Base-by-base conservation (phyloP, 2,113 vertebrate genomes). In the Etia nguti region DNA sequence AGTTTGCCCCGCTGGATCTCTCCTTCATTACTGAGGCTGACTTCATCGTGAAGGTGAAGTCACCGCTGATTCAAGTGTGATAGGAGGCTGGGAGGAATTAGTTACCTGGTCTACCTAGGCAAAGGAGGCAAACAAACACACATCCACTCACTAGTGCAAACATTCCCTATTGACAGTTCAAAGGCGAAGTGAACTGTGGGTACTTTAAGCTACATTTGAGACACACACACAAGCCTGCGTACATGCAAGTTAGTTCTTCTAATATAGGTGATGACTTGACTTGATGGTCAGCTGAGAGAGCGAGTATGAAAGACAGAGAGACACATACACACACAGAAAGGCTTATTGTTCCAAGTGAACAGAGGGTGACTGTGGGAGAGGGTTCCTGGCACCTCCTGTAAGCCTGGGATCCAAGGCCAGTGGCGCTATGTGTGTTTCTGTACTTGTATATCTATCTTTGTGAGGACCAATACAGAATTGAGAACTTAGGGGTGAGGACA, bases 21-120 rank as follows among this genome's bases (percentile, higher is more conserved):
- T 41, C 82, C 70, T 89, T 92, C 90, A 95, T 96, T 95, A 96
- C 90, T 75, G 88, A 96, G 93, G 94, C 95, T 97, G 95, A 97
- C 94, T 96, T 97, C 95, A 96, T 94, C 22, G 60, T 80, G 85
- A 38, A 92, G 93, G 90, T 95, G 94, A 96, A 94, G 91, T 95
- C 95, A 95, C 80, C 8, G 81, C 83, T 86, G 89, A 93, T 86
- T 92, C 89, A 86, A 88, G 79, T 46, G 81, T 81, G 36, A 80
- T 2, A 55, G 31, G 29, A 82, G 59, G 55, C n/a, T 6, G 41
- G 75, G 59, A 54, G 41, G 68, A 79, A 73, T 46, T 31, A 57
- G 83, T 46, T 70, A 86, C 87, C 65, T 86, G 36, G 6, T 31
- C 9, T 50, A 86, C 54, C 24, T 22, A 46, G 2, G 52, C 8